Evolutionary conservation across 2,113 vertebrate species (phyloP).

Genomic region (Heloderma charlesbogerti): DNA sequence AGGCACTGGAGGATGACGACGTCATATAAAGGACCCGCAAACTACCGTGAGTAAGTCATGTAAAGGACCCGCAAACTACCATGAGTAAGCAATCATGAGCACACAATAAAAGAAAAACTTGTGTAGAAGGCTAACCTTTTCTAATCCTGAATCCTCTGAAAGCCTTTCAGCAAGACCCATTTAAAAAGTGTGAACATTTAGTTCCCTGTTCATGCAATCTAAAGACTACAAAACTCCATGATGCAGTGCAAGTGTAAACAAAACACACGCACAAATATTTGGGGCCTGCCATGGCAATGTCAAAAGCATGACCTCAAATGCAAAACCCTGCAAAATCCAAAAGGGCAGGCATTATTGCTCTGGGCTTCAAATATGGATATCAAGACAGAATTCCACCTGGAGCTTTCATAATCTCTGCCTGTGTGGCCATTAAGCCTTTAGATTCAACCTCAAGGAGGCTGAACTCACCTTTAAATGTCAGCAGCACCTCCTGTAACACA

Average conservation of each 20-base stretch:
- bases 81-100: too few relatives aligned
- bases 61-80: too few relatives aligned
- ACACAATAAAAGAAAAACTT: too few relatives aligned
- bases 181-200: background rate
- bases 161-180: background rate
- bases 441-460: background rate
- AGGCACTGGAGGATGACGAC: too few relatives aligned
- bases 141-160: background rate
- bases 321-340: background rate
- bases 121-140: too few relatives aligned
- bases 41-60: too few relatives aligned
- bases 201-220: too few relatives aligned
- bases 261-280: background rate
- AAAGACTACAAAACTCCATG: background rate
- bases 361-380: background rate
- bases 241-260: background rate
- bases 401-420: background rate
- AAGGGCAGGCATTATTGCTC: background rate
- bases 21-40: too few relatives aligned
- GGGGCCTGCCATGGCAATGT: background rate
- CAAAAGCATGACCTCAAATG: background rate
- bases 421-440: background rate
- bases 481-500: background rate
- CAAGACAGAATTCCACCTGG: background rate
- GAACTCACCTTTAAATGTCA: slow-evolving; percentile 11